These are phyloP conservation scores for Liasis olivaceus DNA, from an alignment of 2,797 vertebrate species.

Conservation along the genomic window DNA sequence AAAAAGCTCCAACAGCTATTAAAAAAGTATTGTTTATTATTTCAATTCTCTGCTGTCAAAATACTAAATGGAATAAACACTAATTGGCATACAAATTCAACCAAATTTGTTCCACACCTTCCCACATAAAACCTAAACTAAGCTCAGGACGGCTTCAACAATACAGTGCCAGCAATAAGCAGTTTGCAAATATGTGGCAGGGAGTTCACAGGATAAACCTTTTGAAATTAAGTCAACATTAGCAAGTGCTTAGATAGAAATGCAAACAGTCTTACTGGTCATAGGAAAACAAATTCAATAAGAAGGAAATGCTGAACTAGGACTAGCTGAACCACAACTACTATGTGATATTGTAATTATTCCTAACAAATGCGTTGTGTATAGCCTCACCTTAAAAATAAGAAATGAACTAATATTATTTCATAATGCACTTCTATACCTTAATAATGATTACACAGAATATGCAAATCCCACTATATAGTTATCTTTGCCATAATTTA, in stretches of 20 bases:
- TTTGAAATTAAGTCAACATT: background rate
- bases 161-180: background rate
- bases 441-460: background rate
- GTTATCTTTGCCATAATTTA: background rate
- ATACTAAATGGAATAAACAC: background rate
- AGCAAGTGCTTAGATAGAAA: background rate
- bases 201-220: background rate
- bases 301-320: background rate
- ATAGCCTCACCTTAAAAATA: background rate
- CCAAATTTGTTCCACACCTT: background rate
- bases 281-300: background rate
- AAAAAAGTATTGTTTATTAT: slow-evolving; percentile 69
- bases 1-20: slow-evolving; percentile 93
- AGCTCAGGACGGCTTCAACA: background rate
- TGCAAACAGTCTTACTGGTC: background rate
- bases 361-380: background rate
- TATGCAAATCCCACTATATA: background rate
- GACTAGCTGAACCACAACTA: background rate
- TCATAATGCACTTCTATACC: background rate
- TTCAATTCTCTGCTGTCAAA: slow-evolving; percentile 29
- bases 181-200: background rate
- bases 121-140: background rate
- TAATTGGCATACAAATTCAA: background rate
- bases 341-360: background rate
- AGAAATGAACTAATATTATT: background rate